A percentile compares a stretch with the other conserved stretches of the same genome.
phyloP scores from a whole-genome alignment of 1,140 invertebrate species.

The Drosophila lowei region DNA sequence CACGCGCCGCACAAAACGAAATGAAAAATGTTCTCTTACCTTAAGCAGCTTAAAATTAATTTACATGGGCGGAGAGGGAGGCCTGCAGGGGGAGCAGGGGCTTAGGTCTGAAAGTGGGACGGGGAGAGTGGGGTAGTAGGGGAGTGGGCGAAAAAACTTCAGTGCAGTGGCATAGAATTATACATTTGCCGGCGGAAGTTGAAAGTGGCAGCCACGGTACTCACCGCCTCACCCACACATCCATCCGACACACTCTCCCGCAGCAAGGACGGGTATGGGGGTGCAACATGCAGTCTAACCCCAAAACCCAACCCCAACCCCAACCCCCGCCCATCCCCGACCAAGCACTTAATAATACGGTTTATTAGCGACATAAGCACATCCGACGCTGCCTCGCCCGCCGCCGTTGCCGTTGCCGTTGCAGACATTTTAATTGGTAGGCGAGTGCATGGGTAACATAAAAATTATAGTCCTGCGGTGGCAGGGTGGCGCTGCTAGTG shows the following conservation, averaged over 20 bases:
- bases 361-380: constrained; percentile 82
- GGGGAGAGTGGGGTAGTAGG: not conserved
- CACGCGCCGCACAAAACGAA: constrained; percentile 52
- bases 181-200: constrained; percentile 78
- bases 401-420: constrained; percentile 26
- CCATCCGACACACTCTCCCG: not conserved
- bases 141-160: constrained; percentile 34
- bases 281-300: constrained; percentile 44
- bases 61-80: constrained; percentile 40
- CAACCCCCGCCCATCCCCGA: constrained; percentile 25
- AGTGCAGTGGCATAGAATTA: constrained; percentile 72
- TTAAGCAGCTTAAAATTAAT: constrained; percentile 81
- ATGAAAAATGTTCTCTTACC: constrained; percentile 65
- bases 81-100: constrained; percentile 1
- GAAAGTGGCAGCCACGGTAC: constrained; percentile 63
- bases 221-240: constrained; percentile 31
- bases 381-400: constrained; percentile 65
- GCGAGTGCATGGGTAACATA: constrained; percentile 80
- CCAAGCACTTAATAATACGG: constrained; percentile 78
- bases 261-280: not conserved
- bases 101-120: constrained; percentile 12
- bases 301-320: constrained; percentile 10
- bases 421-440: constrained; percentile 82
- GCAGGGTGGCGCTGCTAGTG: constrained; percentile 12
- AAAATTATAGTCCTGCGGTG: constrained; percentile 74